phyloP scores from a whole-genome alignment of 2,113 vertebrate genomes.

The Labrus mixtus region DNA sequence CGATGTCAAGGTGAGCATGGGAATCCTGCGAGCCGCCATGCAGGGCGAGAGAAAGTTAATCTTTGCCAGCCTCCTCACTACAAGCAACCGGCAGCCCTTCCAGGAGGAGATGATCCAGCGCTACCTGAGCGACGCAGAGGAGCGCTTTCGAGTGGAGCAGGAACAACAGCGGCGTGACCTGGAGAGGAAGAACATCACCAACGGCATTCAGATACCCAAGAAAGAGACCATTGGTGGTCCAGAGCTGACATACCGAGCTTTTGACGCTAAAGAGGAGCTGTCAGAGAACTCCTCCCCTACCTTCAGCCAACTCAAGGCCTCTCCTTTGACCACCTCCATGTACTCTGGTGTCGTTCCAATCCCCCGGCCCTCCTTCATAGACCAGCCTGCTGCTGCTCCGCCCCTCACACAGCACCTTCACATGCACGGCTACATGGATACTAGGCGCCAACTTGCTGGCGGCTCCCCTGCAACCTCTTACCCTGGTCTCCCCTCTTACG shows the following conservation, averaged over 20 bases:
- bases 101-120: slow-evolving; percentile 98
- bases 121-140: slow-evolving; percentile 92
- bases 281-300: slow-evolving; percentile 57
- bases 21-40: slow-evolving; percentile 91
- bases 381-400: slow-evolving; percentile 44
- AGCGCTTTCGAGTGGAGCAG: slow-evolving; percentile 91
- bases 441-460: slow-evolving; percentile 89
- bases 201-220: slow-evolving; percentile 62
- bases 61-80: slow-evolving; percentile 90
- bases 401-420: slow-evolving; percentile 75
- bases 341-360: slow-evolving; percentile 89
- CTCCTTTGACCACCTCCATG: slow-evolving; percentile 77
- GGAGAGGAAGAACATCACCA: slow-evolving; percentile 82
- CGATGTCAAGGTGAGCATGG: slow-evolving; percentile 92
- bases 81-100: slow-evolving; percentile 93
- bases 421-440: slow-evolving; percentile 84
- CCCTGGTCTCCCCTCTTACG: slow-evolving; percentile 87
- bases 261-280: slow-evolving; percentile 67
- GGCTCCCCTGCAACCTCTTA: slow-evolving; percentile 80
- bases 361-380: slow-evolving; percentile 85
- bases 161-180: slow-evolving; percentile 88
- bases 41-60: slow-evolving; percentile 94
- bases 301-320: slow-evolving; percentile 67
- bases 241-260: slow-evolving; percentile 68
- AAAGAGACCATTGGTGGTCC: slow-evolving; percentile 48